Evolutionary conservation across 92 coral and sea anemone genomes (phyloP), one percentile per base, ranked within the genome.

Genomic region (Palythoa grandiflora): DNA sequence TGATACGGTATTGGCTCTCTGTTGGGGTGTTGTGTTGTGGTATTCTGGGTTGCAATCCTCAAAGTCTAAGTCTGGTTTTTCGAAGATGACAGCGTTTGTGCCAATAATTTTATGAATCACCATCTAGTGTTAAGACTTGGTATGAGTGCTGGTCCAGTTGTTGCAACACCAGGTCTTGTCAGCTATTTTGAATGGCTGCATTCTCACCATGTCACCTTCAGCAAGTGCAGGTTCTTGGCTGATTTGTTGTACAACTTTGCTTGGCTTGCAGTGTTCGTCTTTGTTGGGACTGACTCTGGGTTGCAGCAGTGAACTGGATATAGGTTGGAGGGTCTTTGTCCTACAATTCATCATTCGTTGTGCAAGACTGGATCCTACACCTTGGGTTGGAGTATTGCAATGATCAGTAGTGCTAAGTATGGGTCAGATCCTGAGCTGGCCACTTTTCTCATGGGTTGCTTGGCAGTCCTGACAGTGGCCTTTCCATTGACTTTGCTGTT

Each of bases 401-500:
- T 68, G 71, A 65, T 85, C 83, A 84, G 77, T 21, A 86, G 79
- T 36, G 90, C 90, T 1, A 78, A 2, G 38, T 86, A 79, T 55
- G 84, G 90, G 78, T 90, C 90, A 38, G 90, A 57, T 68, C 87
- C 54, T 35, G 90, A 44, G 38, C 80, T 83, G 28, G 60, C 21
- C 38, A 88, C 93, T 87, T 80, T 90, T 38, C 73, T 73, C 55
- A 71, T 15, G 78, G 87, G 88, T 12, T 9, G 54, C 47, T 90
- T 86, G 21, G 86, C 92, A 38, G 89, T 85, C 68, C 78, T 89
- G 61, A 85, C 89, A 51, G 87, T 66, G 35, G 80, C 89, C 72
- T 84, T 89, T 20, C 89, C 84, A 77, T 89, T 89, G 5, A 50
- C 89, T 65, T 89, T 89, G 50, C 92, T 89, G 60, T 89, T 89